Evolutionary conservation across 2,888 invertebrate genomes (phyloP), one percentile per base, ranked within the genome.

Genomic region (Perdita meconis): DNA sequence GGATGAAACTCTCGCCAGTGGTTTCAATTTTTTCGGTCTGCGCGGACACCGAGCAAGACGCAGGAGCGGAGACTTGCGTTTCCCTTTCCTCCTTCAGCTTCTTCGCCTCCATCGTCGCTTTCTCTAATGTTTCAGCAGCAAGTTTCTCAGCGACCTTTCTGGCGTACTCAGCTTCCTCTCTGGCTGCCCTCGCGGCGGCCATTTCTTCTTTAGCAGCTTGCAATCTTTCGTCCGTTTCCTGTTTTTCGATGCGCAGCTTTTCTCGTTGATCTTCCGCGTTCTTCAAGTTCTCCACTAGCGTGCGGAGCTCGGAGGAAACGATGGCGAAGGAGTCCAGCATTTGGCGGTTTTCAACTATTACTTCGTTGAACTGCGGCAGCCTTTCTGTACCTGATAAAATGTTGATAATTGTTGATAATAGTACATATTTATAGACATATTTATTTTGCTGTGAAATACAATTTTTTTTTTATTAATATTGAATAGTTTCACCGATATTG

Each of bases 271-370:
- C 92, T 86, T 94, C 94, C 0, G 93, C 93, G 34, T 92, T 91
- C 80, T 93, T 92, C 61, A 95, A 90, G 86, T 95, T 95, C 53
- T 93, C 93, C 10, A 93, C 93, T 34, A 96, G 89, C 1, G 93
- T 93, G 22, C 93, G 93, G 30, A 96, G 90, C 87, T 96, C 95
- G 56, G 94, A 94, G 42, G 93, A 93, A 83, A 95, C 94, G 44
- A 93, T 93, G 26, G 93, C 93, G 86, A 95, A 96, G 0, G 95
- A 95, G 81, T 95, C 95, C 51, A 96, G 89, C 93, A 96, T 94
- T 85, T 95, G 95, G 50, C 94, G 93, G 89, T 95, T 95, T 86
- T 95, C 95, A 34, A 93, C 93, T 26, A 95, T 91, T 0, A 96
- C 93, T 77, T 93, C 93, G 59, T 93, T 93, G 70, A 94, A 93